Conservation (phyloP, 2,888 invertebrate species). For the Norana najaformis region DNA sequence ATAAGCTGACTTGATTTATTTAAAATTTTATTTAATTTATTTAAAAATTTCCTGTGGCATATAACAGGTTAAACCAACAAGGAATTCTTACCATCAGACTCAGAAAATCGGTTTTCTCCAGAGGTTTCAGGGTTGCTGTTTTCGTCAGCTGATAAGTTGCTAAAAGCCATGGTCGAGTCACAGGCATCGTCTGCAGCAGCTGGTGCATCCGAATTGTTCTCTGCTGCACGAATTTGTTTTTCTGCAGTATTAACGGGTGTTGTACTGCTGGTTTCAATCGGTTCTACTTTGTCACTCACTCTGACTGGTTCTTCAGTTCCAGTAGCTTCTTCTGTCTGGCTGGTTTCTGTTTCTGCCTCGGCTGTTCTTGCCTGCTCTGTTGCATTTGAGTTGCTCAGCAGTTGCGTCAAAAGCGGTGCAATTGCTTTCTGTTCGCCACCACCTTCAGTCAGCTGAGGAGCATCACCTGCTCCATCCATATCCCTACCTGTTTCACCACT, state of each 20-base stretch:
- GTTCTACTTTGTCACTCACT: background rate
- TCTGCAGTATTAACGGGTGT: background rate
- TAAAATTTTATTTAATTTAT: background rate
- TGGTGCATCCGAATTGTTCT: background rate
- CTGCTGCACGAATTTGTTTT: background rate
- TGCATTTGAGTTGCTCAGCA: constrained; percentile 16
- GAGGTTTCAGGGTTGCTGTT: background rate
- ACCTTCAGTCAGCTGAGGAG: background rate
- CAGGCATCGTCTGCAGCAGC: background rate
- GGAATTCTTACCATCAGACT: background rate
- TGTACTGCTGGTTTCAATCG: background rate
- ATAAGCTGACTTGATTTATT: too few relatives aligned
- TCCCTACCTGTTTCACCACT: background rate
- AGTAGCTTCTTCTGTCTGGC: background rate
- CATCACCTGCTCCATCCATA: background rate
- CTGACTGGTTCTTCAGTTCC: background rate
- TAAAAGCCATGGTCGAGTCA: background rate
- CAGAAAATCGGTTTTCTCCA: background rate
- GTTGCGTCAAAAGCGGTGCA: constrained; percentile 29
- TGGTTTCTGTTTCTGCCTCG: background rate
- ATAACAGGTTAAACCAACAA: background rate
- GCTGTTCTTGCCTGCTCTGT: background rate
- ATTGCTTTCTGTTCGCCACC: background rate
- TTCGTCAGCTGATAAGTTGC: background rate
- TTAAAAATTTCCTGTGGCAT: background rate